phyloP scores from a whole-genome alignment of 1,140 invertebrate species.

The Aphaenogaster ashmeadi region DNA sequence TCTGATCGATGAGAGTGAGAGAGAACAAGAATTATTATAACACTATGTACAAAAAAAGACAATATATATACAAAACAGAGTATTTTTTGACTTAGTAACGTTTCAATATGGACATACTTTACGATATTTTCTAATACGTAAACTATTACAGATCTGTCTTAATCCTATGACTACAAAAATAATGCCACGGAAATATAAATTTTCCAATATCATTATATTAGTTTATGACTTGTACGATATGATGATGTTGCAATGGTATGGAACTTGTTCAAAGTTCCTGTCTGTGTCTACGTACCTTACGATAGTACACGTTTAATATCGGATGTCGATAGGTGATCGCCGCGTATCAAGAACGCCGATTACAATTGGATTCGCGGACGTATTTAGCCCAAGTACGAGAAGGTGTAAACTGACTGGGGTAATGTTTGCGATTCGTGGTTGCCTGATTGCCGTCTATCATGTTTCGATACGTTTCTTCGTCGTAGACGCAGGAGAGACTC shows the following conservation, averaged over 20 bases:
- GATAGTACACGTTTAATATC: conserved; percentile 52
- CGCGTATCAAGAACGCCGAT: conserved; percentile 84
- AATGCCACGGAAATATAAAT: conserved; percentile 56
- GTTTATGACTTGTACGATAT: conserved; percentile 35
- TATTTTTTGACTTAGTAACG: conserved; percentile 45
- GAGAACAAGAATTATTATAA: conserved; percentile 29
- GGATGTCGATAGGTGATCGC: conserved; percentile 73
- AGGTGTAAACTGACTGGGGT: conserved; percentile 88
- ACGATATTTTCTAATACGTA: conserved; percentile 14
- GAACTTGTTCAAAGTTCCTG: conserved; percentile 70
- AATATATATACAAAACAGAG: conserved; percentile 48
- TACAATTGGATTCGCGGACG: conserved; percentile 90
- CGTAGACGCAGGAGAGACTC: conserved; percentile 90
- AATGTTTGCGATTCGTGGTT: conserved; percentile 86
- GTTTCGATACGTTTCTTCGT: conserved; percentile 87
- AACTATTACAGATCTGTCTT: conserved; percentile 25
- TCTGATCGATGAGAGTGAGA: conserved; percentile 22
- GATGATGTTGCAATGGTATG: conserved; percentile 1
- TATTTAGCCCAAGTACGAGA: conserved; percentile 92
- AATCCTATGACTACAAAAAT: conserved; percentile 53
- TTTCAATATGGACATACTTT: conserved; percentile 33
- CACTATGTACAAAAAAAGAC: conserved; percentile 36
- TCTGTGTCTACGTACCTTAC: conserved; percentile 36
- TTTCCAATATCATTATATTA: conserved; percentile 23
- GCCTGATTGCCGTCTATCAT: conserved; percentile 87